phyloP scores from a whole-genome alignment of 2,797 vertebrate genomes.

The Cygnus olor region DNA sequence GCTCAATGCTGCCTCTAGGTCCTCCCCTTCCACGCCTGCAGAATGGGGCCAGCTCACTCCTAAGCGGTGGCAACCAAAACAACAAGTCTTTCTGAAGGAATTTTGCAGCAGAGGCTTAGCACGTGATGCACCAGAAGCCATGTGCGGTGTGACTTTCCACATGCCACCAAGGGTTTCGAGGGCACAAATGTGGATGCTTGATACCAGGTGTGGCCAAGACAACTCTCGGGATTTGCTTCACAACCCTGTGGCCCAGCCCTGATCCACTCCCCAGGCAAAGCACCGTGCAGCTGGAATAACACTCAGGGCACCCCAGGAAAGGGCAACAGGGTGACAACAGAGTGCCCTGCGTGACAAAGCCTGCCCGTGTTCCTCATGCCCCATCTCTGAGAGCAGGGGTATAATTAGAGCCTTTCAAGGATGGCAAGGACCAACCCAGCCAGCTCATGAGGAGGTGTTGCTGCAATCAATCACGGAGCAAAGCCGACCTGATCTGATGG shows the following conservation, averaged over 20 bases:
- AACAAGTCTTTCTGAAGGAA: neutral
- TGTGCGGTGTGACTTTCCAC: accelerated
- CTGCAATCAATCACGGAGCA: neutral
- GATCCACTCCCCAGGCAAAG: neutral
- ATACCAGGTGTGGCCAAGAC: neutral
- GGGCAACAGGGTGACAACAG: neutral
- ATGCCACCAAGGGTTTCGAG: neutral
- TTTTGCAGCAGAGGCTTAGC: neutral
- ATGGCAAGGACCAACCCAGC: neutral
- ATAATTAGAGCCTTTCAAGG: constrained; percentile 38
- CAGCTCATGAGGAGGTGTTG: neutral
- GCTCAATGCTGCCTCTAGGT: neutral
- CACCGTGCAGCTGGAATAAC: neutral
- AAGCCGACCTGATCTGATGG: neutral
- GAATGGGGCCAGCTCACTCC: neutral
- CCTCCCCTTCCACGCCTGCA: neutral
- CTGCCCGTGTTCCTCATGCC: neutral
- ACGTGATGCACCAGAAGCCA: neutral
- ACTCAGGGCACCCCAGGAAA: neutral
- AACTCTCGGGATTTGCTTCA: neutral
- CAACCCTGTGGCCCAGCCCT: neutral
- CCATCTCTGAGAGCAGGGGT: neutral
- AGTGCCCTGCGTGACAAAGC: neutral
- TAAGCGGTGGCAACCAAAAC: neutral
- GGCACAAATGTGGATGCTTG: accelerated